Percentiles rank a stretch among this genome's conserved stretches.
These are phyloP conservation scores for Sclerurus mexicanus DNA, from an alignment of 2,113 vertebrate species.

Conservation along the genomic window DNA sequence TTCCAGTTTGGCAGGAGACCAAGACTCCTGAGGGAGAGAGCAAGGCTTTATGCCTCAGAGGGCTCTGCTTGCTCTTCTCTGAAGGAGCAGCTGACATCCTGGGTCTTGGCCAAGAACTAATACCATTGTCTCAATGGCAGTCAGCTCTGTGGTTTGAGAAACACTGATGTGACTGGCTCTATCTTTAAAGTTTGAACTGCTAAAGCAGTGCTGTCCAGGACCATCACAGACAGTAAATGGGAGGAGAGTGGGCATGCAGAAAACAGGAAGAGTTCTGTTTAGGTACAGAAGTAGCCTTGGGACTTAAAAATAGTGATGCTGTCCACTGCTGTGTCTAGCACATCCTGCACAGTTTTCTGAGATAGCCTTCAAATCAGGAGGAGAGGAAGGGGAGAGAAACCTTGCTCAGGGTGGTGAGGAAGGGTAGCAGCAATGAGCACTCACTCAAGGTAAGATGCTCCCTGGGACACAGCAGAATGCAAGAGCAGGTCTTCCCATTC, in stretches of 20 bases:
- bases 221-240: not conserved
- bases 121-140: not conserved
- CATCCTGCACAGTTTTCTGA: not conserved
- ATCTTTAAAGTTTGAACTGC: not conserved
- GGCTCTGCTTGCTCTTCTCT: not conserved
- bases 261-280: not conserved
- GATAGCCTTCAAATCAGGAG: not conserved
- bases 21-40: not conserved
- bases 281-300: not conserved
- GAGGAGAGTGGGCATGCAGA: not conserved
- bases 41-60: slow-evolving; percentile 7
- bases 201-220: not conserved
- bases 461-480: not conserved
- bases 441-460: not conserved
- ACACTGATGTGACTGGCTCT: not conserved
- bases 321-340: not conserved
- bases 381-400: not conserved
- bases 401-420: not conserved
- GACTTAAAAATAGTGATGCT: not conserved
- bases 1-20: not conserved
- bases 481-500: not conserved
- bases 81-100: not conserved
- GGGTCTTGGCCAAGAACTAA: slow-evolving; percentile 16
- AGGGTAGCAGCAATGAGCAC: not conserved
- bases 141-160: not conserved